These are phyloP conservation scores for Protophormia terraenovae DNA, from an alignment of 2,888 invertebrate species.

Conservation along the genomic window DNA sequence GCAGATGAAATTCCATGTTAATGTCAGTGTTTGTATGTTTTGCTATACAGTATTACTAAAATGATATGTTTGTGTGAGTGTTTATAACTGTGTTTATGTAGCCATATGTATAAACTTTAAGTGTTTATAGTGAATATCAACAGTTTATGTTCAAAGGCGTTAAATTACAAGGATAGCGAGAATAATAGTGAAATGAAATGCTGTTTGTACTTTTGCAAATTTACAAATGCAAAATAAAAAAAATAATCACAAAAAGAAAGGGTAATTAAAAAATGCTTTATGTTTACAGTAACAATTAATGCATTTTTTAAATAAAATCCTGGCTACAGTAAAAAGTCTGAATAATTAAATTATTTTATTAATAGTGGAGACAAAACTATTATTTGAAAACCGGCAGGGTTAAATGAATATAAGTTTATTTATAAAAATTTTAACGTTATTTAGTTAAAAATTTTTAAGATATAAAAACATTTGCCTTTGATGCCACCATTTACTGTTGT, in stretches of 20 bases:
- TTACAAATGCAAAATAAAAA: background rate
- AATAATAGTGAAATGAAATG: background rate
- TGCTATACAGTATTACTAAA: background rate
- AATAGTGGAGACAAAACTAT: too few species aligned
- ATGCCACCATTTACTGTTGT: background rate
- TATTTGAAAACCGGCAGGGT: too few species aligned
- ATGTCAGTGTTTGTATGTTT: slow-evolving; percentile 14
- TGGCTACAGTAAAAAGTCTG: background rate
- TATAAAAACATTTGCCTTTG: background rate
- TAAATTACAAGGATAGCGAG: background rate
- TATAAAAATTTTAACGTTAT: too few species aligned
- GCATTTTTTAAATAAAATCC: background rate
- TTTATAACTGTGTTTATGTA: background rate
- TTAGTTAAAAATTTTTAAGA: too few species aligned
- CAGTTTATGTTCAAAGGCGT: background rate
- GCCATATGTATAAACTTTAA: background rate
- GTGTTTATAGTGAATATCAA: background rate
- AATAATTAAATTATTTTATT: too few species aligned
- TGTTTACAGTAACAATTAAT: background rate
- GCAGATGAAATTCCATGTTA: slow-evolving; percentile 16
- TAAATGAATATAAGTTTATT: too few species aligned
- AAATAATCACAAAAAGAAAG: background rate
- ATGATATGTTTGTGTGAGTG: background rate
- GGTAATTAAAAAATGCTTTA: background rate
- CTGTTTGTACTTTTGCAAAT: background rate